Evolutionary conservation across 2,888 invertebrate genomes (phyloP).

Genomic region (Drosophila falleni): DNA sequence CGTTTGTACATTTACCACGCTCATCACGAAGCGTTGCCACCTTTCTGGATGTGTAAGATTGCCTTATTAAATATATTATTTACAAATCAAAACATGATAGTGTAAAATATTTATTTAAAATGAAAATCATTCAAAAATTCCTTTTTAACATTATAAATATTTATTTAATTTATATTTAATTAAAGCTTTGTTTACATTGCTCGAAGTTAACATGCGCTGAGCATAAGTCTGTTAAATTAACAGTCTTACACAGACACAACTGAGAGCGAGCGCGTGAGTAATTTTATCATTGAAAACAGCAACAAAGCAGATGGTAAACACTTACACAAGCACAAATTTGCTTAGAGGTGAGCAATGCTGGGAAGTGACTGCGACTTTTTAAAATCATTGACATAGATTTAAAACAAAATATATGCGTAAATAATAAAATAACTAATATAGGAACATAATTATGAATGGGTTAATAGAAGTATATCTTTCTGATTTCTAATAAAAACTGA

Average conservation of each 20-base stretch:
- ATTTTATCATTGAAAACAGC: slow-evolving; percentile 41
- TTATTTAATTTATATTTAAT: too few species aligned
- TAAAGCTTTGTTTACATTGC: neutral
- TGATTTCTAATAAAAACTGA: neutral
- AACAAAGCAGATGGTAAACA: slow-evolving; percentile 59
- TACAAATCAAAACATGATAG: neutral
- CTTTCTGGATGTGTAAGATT: neutral
- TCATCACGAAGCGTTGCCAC: slow-evolving; percentile 51
- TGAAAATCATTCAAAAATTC: neutral
- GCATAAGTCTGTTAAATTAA: slow-evolving; percentile 50
- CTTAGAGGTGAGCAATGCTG: slow-evolving; percentile 28
- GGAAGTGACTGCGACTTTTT: slow-evolving; percentile 12
- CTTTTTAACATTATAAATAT: neutral
- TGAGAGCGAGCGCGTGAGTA: slow-evolving; percentile 33
- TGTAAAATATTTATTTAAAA: neutral
- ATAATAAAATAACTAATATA: too few species aligned
- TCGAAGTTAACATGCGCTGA: slow-evolving; percentile 30
- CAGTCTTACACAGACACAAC: slow-evolving; percentile 39
- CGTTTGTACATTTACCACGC: slow-evolving; percentile 7
- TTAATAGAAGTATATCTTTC: too few species aligned
- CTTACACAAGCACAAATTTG: slow-evolving; percentile 30
- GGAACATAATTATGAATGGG: neutral
- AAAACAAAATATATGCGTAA: neutral
- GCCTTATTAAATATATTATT: neutral
- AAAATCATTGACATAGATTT: neutral